Base-by-base conservation (phyloP, 2,888 invertebrate genomes). In the Aleiodes leptofemur region DNA sequence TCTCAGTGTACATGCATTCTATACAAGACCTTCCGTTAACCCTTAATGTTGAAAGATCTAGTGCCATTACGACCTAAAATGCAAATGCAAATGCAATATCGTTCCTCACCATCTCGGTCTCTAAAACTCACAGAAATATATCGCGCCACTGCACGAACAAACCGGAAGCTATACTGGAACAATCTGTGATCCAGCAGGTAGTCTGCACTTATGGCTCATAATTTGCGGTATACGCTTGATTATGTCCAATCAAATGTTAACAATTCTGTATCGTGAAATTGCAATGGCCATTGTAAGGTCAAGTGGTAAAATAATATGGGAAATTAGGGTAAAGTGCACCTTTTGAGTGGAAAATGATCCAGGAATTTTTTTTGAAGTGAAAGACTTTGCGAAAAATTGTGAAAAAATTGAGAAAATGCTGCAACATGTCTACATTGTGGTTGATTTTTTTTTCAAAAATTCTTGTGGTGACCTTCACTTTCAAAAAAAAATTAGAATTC, bases 1-100 rank as follows among this genome's bases (percentile, higher is more conserved):
- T 38, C 38, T 38, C 38, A 38, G 8, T 38, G 38, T 7, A 38
- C 5, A 38, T 61, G 43, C 2, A 23, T 23, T 23, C 2, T 23
- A 23, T 23, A 23, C 23, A 23, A 23, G 2, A 23, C 23, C 23
- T 1, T 23, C 23, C 23, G 23, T 23, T 23, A n/a, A n/a, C n/a
- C n/a, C n/a, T n/a, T n/a, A n/a, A 64, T 23, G 11, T 8, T 43
- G 13, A 11, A 11, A 16, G 13, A 68, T 31, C 29, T 31, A 11
- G 70, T 61, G 66, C 69, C 48, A 66, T 34, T 23, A 23, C 34
- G 74, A 78, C 76, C 76, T 66, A 72, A 75, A 76, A 76, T 77
- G 77, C 72, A 76, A 79, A 77, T 78, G 38, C 72, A 73, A 23
- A 23, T 23, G 23, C 23, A 23, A 38, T 73, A 77, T 76, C 72